phyloP scores from a whole-genome alignment of 2,888 invertebrate genomes.

The Artemia sinica region DNA sequence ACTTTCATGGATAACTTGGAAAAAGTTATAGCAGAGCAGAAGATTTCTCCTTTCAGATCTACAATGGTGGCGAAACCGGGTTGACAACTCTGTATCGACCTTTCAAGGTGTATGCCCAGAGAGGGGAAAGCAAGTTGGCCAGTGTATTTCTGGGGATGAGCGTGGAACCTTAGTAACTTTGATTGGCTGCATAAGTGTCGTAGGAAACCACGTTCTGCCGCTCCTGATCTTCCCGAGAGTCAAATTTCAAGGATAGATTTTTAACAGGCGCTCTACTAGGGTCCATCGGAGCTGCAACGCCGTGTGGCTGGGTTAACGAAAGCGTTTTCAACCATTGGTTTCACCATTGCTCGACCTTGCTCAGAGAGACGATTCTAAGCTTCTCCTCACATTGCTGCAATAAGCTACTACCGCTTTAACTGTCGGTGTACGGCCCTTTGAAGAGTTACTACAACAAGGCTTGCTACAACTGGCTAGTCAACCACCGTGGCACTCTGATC shows the following conservation, averaged over 20 bases:
- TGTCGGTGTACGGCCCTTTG: constrained; percentile 28
- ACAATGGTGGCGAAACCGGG: constrained; percentile 18
- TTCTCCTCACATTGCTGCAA: constrained; percentile 32
- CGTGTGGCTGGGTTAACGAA: constrained; percentile 26
- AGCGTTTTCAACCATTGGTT: constrained; percentile 25
- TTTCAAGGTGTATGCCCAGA: constrained; percentile 20
- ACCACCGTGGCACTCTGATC: too few relatives aligned
- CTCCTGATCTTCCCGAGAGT: too few relatives aligned
- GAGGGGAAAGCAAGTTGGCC: constrained; percentile 25
- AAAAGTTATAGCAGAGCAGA: not conserved
- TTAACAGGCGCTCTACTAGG: too few relatives aligned
- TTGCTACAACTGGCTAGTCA: constrained; percentile 22
- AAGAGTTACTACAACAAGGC: constrained; percentile 28
- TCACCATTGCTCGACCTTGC: constrained; percentile 22
- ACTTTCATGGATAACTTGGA: constrained; percentile 16
- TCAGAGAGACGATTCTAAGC: constrained; percentile 28
- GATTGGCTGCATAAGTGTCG: too few relatives aligned
- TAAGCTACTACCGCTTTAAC: constrained; percentile 31
- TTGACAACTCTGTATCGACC: constrained; percentile 22
- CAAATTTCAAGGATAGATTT: too few relatives aligned
- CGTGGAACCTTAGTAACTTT: too few relatives aligned
- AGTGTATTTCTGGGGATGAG: constrained; percentile 26
- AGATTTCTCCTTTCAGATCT: constrained; percentile 23
- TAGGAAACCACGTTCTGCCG: too few relatives aligned
- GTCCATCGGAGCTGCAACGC: constrained; percentile 24